Evolutionary conservation across 2,113 vertebrate genomes (phyloP).

Genomic region (Pluvianellus socialis): DNA sequence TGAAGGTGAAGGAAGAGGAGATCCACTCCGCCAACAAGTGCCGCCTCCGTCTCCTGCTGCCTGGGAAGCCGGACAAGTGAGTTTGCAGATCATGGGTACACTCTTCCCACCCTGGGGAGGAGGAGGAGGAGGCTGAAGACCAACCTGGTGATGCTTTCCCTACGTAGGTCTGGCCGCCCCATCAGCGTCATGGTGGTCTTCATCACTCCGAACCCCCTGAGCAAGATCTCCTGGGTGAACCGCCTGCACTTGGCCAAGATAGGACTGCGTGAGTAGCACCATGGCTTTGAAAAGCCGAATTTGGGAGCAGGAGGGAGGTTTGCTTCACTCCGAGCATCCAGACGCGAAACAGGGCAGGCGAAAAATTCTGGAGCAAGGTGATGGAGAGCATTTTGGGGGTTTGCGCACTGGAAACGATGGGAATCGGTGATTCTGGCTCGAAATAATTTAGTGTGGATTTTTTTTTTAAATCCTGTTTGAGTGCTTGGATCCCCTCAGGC

Average conservation of each 20-base stretch:
- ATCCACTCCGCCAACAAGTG: constrained; percentile 96
- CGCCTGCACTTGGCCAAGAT: constrained; percentile 92
- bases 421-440: not conserved
- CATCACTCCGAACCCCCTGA: constrained; percentile 92
- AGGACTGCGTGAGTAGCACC: constrained; percentile 82
- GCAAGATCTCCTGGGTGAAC: constrained; percentile 98
- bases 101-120: not conserved
- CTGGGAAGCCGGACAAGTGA: constrained; percentile 93
- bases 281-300: not conserved
- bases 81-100: not conserved
- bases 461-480: constrained; percentile 30
- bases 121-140: not conserved
- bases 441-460: no score
- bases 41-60: constrained; percentile 90
- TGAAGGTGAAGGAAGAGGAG: constrained; percentile 94
- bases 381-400: not conserved
- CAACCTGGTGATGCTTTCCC: not conserved
- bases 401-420: fast-evolving
- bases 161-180: constrained; percentile 85
- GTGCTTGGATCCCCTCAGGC: constrained; percentile 15
- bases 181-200: constrained; percentile 97
- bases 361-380: not conserved
- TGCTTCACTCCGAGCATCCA: fast-evolving
- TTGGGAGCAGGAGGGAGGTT: not conserved
- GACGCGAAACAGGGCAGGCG: fast-evolving